Conservation (phyloP, 2,888 invertebrate species). For the Dioctria linearis region DNA sequence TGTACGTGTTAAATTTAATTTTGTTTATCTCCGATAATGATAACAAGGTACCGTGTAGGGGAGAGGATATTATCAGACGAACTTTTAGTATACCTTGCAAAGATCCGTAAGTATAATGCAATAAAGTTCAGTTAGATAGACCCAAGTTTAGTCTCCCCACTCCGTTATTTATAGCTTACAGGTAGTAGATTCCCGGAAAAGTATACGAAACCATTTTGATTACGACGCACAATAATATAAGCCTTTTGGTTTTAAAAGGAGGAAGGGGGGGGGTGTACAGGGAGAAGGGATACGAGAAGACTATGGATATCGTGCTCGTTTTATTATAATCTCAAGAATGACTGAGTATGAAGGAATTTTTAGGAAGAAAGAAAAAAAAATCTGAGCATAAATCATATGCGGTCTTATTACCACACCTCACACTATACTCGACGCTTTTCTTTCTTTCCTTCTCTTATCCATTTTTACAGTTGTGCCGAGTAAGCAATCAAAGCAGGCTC, state of each 20-base stretch:
- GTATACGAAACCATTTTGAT: constrained; percentile 18
- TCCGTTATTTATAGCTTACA: constrained; percentile 2
- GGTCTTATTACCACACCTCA: not conserved
- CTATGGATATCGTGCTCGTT: not conserved
- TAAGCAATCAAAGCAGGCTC: constrained; percentile 9
- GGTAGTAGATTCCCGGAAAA: constrained; percentile 5
- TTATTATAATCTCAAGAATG: not conserved
- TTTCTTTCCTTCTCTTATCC: not conserved
- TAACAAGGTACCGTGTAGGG: constrained; percentile 41
- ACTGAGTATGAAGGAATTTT: not conserved
- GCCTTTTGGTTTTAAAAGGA: not conserved
- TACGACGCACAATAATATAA: not conserved
- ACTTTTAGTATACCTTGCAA: constrained; percentile 13
- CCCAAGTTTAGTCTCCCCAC: not conserved
- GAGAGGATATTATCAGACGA: constrained; percentile 12
- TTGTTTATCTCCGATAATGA: constrained; percentile 51
- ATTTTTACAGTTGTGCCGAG: constrained; percentile 4
- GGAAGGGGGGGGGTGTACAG: not conserved
- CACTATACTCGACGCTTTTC: not conserved
- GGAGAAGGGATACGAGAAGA: too few relatives aligned
- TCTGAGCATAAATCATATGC: constrained; percentile 14
- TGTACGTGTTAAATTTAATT: constrained; percentile 25
- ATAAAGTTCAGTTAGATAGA: not conserved
- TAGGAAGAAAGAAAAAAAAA: constrained; percentile 7
- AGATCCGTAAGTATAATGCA: not conserved